A percentile compares a stretch with the other conserved stretches of the same genome.
Conservation (phyloP, 2,888 invertebrate genomes). For the Anthrax anthrax region DNA sequence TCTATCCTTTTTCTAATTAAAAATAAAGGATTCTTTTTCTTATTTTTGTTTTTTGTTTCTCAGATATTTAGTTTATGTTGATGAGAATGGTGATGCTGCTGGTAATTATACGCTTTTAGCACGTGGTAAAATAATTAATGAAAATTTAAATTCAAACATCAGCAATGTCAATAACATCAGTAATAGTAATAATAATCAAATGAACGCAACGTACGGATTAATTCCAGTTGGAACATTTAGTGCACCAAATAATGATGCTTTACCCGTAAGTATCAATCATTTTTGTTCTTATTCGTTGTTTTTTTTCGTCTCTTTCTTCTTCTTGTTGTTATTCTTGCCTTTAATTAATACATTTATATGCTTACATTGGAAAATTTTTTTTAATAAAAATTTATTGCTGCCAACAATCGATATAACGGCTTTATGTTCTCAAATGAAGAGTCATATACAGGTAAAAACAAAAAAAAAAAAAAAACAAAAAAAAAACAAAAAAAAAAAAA, state of each 20-base stretch:
- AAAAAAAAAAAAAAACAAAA: background rate
- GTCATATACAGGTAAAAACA: background rate
- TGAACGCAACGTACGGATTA: slow-evolving; percentile 50
- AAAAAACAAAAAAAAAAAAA: too few relatives aligned
- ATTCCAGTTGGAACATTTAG: slow-evolving; percentile 66
- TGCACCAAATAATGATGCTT: slow-evolving; percentile 39
- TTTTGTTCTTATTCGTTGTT: too few relatives aligned
- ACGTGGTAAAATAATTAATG: slow-evolving; percentile 31
- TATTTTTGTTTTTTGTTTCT: slow-evolving; percentile 9
- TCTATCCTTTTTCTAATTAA: too few relatives aligned
- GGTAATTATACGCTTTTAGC: slow-evolving; percentile 86
- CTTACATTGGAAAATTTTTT: background rate
- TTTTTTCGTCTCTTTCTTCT: too few relatives aligned
- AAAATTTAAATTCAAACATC: slow-evolving; percentile 19
- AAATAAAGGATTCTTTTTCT: too few relatives aligned
- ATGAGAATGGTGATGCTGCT: slow-evolving; percentile 81
- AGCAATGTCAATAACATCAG: too few relatives aligned
- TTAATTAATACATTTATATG: background rate
- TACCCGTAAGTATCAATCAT: slow-evolving; percentile 53
- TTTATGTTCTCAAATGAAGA: background rate
- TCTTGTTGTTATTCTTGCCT: too few relatives aligned
- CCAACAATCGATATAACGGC: too few relatives aligned
- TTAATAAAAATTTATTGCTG: background rate
- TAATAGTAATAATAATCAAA: too few relatives aligned
- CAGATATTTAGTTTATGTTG: slow-evolving; percentile 85